Evolutionary conservation across 2,113 vertebrate species (phyloP), one percentile per base, ranked within the genome.

Genomic region (Xiphias gladius): DNA sequence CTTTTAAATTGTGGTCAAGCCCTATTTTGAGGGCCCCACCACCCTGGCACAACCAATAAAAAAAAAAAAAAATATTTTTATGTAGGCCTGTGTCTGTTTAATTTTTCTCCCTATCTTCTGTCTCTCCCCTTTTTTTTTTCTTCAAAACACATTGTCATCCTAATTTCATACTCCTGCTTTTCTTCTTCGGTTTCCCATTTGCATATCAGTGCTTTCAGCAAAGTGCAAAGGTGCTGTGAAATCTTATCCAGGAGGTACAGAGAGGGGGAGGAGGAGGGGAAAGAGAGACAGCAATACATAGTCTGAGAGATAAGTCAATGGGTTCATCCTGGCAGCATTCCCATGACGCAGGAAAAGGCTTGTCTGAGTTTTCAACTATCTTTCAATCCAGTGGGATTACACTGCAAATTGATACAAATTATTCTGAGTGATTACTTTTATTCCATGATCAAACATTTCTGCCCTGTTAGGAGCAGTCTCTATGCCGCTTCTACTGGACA

Each of bases 51-150:
- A 91, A 85, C 81, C 83, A 95, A 95, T 93, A 95, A 94, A 94
- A 63, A 88, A 95, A 94, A 94, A 63, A 88, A 91, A 86, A 69
- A 52, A 73, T 73, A 74, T 93, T 94, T 95, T 94, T 94, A 93
- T 80, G 61, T 89, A 86, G 22, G 28, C 43, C 26, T 86, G 59
- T 83, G 83, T 78, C 61, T 54, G 64, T 55, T 65, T 73, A 0
- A 52, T 50, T 85, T 77, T 35, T 35, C n/a, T 46, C 52, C 26
- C 35, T 22, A 64, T 80, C 19, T 22, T 37, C 63, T 72, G 19
- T 32, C 39, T 50, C 37, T n/a, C 2, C 1, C 11, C 24, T 37
- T 73, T 52, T n/a, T 22, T 39, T 22, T 73, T 41, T 81, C 50
- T 71, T 80, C n/a, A 62, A 22, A 83, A 73, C 54, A 65, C 74